These are phyloP conservation scores for Sarcophilus harrisii DNA, from an alignment of 2,797 vertebrate species.

Conservation along the genomic window DNA sequence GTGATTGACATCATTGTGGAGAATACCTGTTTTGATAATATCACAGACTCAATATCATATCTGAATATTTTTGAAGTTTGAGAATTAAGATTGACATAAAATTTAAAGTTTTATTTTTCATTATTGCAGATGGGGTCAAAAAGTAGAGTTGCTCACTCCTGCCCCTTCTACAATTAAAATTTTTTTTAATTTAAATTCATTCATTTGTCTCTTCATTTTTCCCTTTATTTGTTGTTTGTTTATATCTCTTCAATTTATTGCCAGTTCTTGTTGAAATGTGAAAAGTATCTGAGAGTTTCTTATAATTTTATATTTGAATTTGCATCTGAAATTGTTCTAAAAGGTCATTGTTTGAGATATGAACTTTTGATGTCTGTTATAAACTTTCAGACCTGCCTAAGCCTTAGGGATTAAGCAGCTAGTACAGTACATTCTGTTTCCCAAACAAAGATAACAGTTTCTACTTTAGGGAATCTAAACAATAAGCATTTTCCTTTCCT, in stretches of 20 bases:
- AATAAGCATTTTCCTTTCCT: conserved; percentile 55
- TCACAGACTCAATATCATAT: neutral
- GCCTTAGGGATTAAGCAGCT: conserved; percentile 54
- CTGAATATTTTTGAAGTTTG: neutral
- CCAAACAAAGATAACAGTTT: conserved; percentile 58
- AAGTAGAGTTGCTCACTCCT: neutral
- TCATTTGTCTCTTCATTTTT: neutral
- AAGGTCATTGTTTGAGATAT: conserved; percentile 15
- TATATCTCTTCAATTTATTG: neutral
- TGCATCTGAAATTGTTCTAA: conserved; percentile 16
- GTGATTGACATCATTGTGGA: neutral
- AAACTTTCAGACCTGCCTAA: conserved; percentile 61
- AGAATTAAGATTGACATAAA: neutral
- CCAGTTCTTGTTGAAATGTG: neutral
- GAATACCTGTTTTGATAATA: neutral
- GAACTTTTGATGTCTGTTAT: conserved; percentile 19
- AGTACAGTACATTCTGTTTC: conserved; percentile 60
- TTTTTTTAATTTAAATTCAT: neutral
- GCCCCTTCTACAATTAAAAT: neutral
- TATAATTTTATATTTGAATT: neutral
- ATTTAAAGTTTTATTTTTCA: neutral
- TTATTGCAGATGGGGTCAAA: neutral
- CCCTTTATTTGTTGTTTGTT: neutral
- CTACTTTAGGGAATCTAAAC: conserved; percentile 60
- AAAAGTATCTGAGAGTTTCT: neutral